phyloP scores from a whole-genome alignment of 2,797 vertebrate species.

The Cirrhinus molitorella region DNA sequence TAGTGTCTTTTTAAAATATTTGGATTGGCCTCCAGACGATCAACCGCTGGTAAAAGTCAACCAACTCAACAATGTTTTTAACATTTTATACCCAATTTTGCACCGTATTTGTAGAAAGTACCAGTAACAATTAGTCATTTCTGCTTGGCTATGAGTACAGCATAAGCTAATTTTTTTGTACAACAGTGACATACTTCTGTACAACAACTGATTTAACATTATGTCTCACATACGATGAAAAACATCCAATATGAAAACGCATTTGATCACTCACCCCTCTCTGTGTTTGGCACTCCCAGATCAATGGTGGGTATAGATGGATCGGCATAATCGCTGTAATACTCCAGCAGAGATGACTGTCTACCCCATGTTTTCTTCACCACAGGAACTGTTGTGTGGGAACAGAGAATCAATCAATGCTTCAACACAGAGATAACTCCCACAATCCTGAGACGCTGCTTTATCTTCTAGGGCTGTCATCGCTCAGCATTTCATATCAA shows the following conservation, averaged over 20 bases:
- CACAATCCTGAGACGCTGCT: not conserved
- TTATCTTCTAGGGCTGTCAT: not conserved
- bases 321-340: slow-evolving; percentile 93
- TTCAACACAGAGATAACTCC: not conserved
- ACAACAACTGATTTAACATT: not conserved
- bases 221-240: not conserved
- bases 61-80: too few relatives aligned
- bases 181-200: not conserved
- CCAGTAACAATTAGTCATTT: not conserved
- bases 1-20: too few relatives aligned
- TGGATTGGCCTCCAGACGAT: too few relatives aligned
- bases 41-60: too few relatives aligned
- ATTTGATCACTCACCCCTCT: slow-evolving; percentile 84
- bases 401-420: slow-evolving; percentile 18
- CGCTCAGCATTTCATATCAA: not conserved
- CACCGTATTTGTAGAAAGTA: too few relatives aligned
- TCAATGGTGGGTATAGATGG: slow-evolving; percentile 89
- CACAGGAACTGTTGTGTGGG: slow-evolving; percentile 84
- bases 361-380: slow-evolving; percentile 96
- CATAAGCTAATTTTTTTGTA: not conserved
- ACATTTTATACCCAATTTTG: too few relatives aligned
- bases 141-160: not conserved
- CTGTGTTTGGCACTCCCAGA: slow-evolving; percentile 93
- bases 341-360: slow-evolving; percentile 86
- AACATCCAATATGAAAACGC: slow-evolving; percentile 20